These are phyloP conservation scores for Oligia latruncula DNA, from an alignment of 2,888 invertebrate genomes.

Conservation along the genomic window DNA sequence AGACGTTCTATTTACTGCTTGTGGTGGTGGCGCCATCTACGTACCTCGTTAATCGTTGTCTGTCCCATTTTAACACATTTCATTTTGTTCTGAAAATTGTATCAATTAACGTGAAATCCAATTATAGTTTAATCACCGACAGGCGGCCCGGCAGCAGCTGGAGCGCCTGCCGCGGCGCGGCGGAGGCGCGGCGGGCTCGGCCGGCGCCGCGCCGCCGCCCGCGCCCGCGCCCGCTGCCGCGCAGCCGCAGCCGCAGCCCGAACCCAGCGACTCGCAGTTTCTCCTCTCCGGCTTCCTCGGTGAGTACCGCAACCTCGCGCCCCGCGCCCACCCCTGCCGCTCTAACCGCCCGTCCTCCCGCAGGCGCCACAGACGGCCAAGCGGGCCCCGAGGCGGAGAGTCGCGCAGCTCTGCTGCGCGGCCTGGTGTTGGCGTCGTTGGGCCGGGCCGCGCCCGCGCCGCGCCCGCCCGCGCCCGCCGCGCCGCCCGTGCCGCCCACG, in stretches of 20 bases:
- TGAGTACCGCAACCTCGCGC: conserved; percentile 46
- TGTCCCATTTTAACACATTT: background rate
- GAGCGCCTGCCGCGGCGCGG: conserved; percentile 96
- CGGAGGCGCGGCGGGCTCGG: conserved; percentile 89
- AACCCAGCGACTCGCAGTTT: conserved; percentile 80
- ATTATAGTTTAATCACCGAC: conserved; percentile 66
- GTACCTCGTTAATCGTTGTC: background rate
- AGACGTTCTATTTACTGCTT: background rate
- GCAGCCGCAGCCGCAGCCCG: conserved; percentile 82
- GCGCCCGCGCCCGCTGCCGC: conserved; percentile 76
- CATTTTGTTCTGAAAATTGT: background rate
- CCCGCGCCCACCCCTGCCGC: background rate
- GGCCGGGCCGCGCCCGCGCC: conserved; percentile 78
- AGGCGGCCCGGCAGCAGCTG: conserved; percentile 96
- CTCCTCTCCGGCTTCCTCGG: conserved; percentile 84
- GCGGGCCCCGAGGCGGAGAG: conserved; percentile 79
- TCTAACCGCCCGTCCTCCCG: background rate
- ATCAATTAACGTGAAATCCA: conserved; percentile 26
- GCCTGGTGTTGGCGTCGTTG: conserved; percentile 86
- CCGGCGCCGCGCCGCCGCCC: conserved; percentile 86
- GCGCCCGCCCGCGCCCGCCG: conserved; percentile 66
- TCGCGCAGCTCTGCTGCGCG: conserved; percentile 85
- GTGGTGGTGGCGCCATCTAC: background rate
- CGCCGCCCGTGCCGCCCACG: conserved; percentile 65
- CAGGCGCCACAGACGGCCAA: conserved; percentile 75